phyloP scores from a whole-genome alignment of 2,888 invertebrate genomes.

The Acronicta aceris region DNA sequence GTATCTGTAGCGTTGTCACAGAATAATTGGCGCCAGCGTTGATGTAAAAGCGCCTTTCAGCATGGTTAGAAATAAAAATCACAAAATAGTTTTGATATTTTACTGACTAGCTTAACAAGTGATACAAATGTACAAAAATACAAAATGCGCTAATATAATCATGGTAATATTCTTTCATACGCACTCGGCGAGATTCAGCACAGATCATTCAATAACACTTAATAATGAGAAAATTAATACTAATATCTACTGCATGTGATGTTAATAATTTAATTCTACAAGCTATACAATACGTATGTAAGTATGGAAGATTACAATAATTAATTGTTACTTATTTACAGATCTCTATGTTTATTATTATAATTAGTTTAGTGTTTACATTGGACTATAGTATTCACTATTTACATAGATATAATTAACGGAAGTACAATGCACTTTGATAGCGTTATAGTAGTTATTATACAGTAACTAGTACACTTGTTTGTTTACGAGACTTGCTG shows the following conservation, averaged over 20 bases:
- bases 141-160: slow-evolving; percentile 64
- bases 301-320: slow-evolving; percentile 32
- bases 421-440: slow-evolving; percentile 73
- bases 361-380: slow-evolving; percentile 42
- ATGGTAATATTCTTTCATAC: slow-evolving; percentile 39
- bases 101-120: slow-evolving; percentile 81
- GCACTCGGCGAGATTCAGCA: slow-evolving; percentile 51
- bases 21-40: too few relatives aligned
- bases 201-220: slow-evolving; percentile 47
- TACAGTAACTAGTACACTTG: slow-evolving; percentile 8
- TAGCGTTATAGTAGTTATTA: slow-evolving; percentile 51
- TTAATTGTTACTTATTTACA: slow-evolving; percentile 63
- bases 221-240: slow-evolving; percentile 48
- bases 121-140: slow-evolving; percentile 80
- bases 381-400: slow-evolving; percentile 51
- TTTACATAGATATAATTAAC: slow-evolving; percentile 58
- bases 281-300: slow-evolving; percentile 38
- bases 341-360: slow-evolving; percentile 37
- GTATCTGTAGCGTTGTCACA: too few relatives aligned
- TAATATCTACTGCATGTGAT: slow-evolving; percentile 61
- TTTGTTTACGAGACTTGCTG: slow-evolving; percentile 11
- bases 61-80: slow-evolving; percentile 36
- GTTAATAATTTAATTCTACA: slow-evolving; percentile 63
- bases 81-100: slow-evolving; percentile 61
- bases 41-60: too few relatives aligned